Percentiles rank a stretch among this genome's conserved stretches.
phyloP scores from a whole-genome alignment of 1,140 invertebrate species.

The Drosophila pectinifera region DNA sequence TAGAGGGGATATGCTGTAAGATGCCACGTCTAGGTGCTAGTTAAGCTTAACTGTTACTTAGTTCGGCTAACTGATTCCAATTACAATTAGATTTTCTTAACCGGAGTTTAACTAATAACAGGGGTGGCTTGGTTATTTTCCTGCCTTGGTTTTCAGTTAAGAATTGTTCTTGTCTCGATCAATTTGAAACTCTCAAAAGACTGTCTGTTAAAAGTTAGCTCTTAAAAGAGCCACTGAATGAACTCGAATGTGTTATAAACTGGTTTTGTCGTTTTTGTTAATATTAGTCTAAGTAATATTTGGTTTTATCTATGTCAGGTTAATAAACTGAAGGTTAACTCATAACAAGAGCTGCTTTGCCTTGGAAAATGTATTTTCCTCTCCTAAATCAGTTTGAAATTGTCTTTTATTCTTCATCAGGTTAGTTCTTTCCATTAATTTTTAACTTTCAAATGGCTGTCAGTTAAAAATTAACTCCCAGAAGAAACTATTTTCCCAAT shows the following conservation, averaged over 20 bases:
- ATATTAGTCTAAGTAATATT: no score
- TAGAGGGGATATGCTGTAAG: background rate
- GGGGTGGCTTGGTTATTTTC: no score
- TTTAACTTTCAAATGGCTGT: background rate
- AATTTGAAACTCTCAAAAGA: no score
- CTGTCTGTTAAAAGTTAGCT: no score
- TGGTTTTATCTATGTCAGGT: no score
- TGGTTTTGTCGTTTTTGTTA: no score
- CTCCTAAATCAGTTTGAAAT: background rate
- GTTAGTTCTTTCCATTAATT: background rate
- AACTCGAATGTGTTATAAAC: no score
- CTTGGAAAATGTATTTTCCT: background rate
- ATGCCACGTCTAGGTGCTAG: background rate
- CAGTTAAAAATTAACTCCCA: background rate
- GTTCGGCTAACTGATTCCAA: background rate
- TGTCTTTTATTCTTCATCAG: background rate
- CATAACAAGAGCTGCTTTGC: background rate
- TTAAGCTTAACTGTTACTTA: background rate
- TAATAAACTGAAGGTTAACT: background rate
- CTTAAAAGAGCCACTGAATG: no score
- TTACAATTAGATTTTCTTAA: background rate
- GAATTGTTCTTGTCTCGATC: no score
- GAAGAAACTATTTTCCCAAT: no score
- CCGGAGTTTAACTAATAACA: background rate
- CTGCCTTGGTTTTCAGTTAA: no score